These are phyloP conservation scores for Willisornis vidua DNA, from an alignment of 2,113 vertebrate genomes.

Conservation along the genomic window DNA sequence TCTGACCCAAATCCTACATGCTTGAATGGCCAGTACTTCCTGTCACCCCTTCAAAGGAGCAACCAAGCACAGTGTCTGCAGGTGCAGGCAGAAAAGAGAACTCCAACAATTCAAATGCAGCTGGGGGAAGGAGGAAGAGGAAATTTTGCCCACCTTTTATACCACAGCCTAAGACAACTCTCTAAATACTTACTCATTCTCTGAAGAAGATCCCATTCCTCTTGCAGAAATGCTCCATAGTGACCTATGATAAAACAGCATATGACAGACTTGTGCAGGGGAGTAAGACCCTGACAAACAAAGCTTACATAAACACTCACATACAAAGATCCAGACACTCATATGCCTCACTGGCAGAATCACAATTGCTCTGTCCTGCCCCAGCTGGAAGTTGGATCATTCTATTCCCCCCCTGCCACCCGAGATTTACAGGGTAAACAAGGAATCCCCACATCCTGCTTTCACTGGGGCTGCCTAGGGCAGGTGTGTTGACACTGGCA, in stretches of 20 bases:
- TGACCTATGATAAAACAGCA: constrained; percentile 78
- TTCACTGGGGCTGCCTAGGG: background rate
- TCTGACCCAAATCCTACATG: background rate
- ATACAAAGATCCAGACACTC: background rate
- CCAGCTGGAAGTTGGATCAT: background rate
- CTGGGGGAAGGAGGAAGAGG: background rate
- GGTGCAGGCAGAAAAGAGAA: background rate
- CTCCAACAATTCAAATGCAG: background rate
- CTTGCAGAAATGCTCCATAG: constrained; percentile 95
- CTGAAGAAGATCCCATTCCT: constrained; percentile 93
- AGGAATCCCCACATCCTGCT: background rate
- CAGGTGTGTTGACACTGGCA: background rate
- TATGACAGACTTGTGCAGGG: background rate
- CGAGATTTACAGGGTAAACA: background rate
- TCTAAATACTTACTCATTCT: constrained; percentile 87
- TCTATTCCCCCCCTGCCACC: background rate
- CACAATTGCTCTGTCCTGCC: background rate
- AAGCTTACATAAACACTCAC: background rate
- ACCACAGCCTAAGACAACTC: background rate
- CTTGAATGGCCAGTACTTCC: background rate
- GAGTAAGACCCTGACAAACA: background rate
- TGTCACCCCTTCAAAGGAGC: background rate
- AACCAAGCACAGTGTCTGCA: background rate
- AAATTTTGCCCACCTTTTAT: background rate
- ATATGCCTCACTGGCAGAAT: background rate